These are phyloP conservation scores for Podocnemis expansa DNA, from an alignment of 2,113 vertebrate genomes.

Conservation along the genomic window DNA sequence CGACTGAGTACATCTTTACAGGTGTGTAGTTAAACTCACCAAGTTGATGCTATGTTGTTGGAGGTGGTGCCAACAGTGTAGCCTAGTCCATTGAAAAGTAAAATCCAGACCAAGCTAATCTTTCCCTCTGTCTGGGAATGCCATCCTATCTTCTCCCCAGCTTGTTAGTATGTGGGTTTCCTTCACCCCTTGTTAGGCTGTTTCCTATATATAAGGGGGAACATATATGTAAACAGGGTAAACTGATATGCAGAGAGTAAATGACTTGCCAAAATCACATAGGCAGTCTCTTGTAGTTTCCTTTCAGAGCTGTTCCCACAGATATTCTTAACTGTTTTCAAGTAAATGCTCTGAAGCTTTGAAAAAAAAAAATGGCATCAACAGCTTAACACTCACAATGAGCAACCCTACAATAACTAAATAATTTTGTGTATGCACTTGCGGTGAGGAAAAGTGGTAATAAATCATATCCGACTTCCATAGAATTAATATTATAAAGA, in stretches of 20 bases:
- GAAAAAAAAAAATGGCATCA: neutral
- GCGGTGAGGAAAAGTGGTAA: slow-evolving; percentile 14
- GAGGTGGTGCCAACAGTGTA: no score
- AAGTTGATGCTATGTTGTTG: no score
- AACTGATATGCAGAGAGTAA: neutral
- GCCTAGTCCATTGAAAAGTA: neutral
- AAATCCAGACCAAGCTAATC: neutral
- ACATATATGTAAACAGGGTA: no score
- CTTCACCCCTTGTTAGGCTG: no score
- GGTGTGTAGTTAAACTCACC: no score
- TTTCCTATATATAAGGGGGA: no score
- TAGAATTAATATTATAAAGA: slow-evolving; percentile 33
- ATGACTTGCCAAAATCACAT: neutral
- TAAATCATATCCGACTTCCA: slow-evolving; percentile 41
- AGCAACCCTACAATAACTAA: slow-evolving; percentile 9
- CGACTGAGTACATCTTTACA: no score
- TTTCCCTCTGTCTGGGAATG: neutral
- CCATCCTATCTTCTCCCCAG: no score
- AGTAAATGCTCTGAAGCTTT: neutral
- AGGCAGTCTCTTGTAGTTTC: neutral
- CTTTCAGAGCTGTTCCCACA: neutral
- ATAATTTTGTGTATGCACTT: slow-evolving; percentile 12
- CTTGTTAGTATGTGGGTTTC: no score
- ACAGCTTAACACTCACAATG: neutral
- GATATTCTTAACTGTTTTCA: neutral